A percentile compares a stretch with the other conserved stretches of the same genome.
phyloP scores from a whole-genome alignment of 2,888 invertebrate genomes.

The Caenorhabditis becei region DNA sequence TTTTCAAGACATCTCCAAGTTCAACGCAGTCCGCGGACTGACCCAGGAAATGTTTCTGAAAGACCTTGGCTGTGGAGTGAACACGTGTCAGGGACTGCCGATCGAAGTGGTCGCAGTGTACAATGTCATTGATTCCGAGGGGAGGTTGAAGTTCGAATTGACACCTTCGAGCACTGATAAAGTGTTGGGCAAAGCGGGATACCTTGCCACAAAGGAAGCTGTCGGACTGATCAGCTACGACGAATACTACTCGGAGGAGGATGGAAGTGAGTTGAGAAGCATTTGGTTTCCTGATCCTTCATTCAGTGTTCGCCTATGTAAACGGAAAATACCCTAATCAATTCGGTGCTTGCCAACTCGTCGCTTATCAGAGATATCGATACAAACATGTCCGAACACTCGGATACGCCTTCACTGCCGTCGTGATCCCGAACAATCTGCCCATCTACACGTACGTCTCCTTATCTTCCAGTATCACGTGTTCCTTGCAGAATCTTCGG shows the following conservation, averaged over 20 bases:
- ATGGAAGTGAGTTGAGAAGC: constrained; percentile 12
- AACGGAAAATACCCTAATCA: constrained; percentile 41
- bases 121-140: constrained; percentile 20
- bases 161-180: not conserved
- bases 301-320: constrained; percentile 42
- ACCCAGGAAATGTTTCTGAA: constrained; percentile 47
- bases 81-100: constrained; percentile 27
- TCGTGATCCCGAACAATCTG: constrained; percentile 17
- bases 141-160: constrained; percentile 27
- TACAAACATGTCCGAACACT: constrained; percentile 39
- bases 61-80: constrained; percentile 17
- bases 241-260: constrained; percentile 38
- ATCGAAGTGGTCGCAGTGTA: constrained; percentile 12
- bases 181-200: constrained; percentile 35
- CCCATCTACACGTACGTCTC: constrained; percentile 34
- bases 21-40: constrained; percentile 26
- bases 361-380: constrained; percentile 18
- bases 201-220: constrained; percentile 14
- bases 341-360: constrained; percentile 38
- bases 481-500: constrained; percentile 32
- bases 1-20: constrained; percentile 26
- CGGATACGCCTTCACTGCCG: constrained; percentile 32
- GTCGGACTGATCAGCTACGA: constrained; percentile 38
- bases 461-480: not conserved
- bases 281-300: not conserved